Conservation (phyloP, 1,140 invertebrate genomes). For the Camponotus vicinus region DNA sequence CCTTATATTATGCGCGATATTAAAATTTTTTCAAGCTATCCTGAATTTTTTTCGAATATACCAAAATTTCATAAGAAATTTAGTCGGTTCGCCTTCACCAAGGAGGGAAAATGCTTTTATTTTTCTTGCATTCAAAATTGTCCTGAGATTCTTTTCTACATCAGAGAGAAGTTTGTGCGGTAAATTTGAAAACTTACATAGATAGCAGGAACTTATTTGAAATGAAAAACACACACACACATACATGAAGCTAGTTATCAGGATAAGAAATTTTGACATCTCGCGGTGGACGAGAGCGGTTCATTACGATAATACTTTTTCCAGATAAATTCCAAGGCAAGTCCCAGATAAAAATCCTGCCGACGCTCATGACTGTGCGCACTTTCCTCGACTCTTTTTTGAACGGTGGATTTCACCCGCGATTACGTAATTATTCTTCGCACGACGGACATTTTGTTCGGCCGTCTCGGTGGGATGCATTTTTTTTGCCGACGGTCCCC, state of each 20-base stretch:
- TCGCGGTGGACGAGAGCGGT: neutral
- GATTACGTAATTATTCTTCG: conserved; percentile 76
- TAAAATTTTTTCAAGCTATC: conserved; percentile 7
- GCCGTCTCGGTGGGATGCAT: conserved; percentile 53
- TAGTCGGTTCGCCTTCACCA: neutral
- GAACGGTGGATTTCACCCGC: conserved; percentile 52
- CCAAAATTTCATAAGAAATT: neutral
- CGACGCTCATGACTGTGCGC: neutral
- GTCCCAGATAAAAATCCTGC: conserved; percentile 51
- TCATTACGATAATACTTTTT: neutral
- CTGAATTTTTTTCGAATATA: neutral
- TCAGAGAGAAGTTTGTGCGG: neutral
- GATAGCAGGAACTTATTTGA: neutral
- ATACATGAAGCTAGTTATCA: neutral
- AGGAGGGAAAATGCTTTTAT: neutral
- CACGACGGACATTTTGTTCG: conserved; percentile 69
- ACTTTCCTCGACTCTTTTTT: conserved; percentile 21
- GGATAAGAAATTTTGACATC: neutral
- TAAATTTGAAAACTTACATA: neutral
- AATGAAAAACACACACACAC: neutral
- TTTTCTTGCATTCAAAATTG: neutral
- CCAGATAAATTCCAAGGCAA: neutral
- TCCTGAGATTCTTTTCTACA: neutral
- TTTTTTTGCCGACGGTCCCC: conserved; percentile 68
- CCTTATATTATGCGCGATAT: neutral